Conservation (phyloP, 1,140 invertebrate species). For the Xylocopa sonorina region DNA sequence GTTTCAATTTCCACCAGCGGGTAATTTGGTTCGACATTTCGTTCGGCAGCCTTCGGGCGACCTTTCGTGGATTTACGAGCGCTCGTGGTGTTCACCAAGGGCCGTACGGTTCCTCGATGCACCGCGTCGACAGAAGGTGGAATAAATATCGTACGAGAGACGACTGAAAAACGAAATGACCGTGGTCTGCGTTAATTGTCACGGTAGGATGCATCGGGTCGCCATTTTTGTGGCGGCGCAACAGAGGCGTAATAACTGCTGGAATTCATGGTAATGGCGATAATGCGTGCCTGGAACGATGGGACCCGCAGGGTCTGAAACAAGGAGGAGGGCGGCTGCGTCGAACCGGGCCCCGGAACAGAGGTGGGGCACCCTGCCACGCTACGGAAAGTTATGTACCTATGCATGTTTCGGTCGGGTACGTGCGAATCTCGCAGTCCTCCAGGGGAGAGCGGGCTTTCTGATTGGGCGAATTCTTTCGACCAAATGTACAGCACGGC, state of each 20-base stretch:
- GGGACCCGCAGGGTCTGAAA: constrained; percentile 52
- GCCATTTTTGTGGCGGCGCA: constrained; percentile 72
- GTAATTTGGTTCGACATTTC: background rate
- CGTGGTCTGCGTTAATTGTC: constrained; percentile 52
- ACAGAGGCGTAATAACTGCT: constrained; percentile 72
- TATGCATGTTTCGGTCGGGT: constrained; percentile 41
- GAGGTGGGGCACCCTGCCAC: constrained; percentile 69
- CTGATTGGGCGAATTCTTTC: constrained; percentile 60
- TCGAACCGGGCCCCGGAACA: constrained; percentile 40
- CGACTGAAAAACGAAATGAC: background rate
- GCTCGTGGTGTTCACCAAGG: background rate
- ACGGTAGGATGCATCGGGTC: constrained; percentile 61
- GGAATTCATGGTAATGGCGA: constrained; percentile 72
- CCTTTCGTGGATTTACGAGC: constrained; percentile 10
- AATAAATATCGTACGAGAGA: background rate
- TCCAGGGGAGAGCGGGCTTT: constrained; percentile 48
- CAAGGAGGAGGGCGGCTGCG: constrained; percentile 29
- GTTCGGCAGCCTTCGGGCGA: background rate
- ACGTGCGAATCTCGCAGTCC: constrained; percentile 60
- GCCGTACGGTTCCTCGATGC: background rate
- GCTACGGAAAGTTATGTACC: constrained; percentile 52
- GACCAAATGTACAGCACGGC: constrained; percentile 65
- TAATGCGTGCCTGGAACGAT: constrained; percentile 59
- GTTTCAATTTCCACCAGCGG: constrained; percentile 10
- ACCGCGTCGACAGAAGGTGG: background rate